These are phyloP conservation scores for Lethenteron reissneri DNA, from an alignment of 2,113 vertebrate genomes.

Conservation along the genomic window DNA sequence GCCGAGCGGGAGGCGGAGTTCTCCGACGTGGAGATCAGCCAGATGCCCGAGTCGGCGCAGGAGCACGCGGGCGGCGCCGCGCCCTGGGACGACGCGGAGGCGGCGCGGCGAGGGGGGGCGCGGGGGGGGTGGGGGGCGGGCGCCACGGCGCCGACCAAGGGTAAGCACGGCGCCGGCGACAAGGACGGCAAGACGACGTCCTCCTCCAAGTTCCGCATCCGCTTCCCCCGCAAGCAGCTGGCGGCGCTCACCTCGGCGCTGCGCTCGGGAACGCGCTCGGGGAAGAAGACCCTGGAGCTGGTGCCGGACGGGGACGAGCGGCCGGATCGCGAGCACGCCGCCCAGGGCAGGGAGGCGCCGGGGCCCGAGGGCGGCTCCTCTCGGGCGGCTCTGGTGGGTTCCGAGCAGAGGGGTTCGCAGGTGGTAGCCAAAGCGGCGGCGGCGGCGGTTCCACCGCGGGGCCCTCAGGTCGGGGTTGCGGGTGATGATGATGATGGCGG, in stretches of 20 bases:
- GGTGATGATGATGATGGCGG: no score
- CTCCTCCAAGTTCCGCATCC: not conserved
- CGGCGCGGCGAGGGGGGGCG: not conserved
- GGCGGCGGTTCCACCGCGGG: no score
- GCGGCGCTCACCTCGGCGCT: slow-evolving; percentile 13
- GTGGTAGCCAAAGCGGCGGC: no score
- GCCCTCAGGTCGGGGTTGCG: no score
- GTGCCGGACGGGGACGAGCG: not conserved
- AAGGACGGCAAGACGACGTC: not conserved
- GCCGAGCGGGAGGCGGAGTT: not conserved
- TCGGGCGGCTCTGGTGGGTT: no score
- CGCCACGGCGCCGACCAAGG: not conserved
- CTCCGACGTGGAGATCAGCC: not conserved
- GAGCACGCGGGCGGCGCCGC: not conserved
- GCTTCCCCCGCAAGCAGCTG: slow-evolving; percentile 4
- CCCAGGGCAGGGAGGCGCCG: no score
- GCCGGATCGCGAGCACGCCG: no score
- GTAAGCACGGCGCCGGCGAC: not conserved
- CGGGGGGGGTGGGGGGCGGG: not conserved
- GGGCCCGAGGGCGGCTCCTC: not conserved
- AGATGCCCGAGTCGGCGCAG: not conserved
- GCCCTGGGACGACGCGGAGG: not conserved
- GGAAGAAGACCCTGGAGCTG: slow-evolving; percentile 7
- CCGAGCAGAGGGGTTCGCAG: no score
- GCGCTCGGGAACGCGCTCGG: slow-evolving; percentile 10